Base-by-base conservation (phyloP, 2,888 invertebrate genomes). In the Peribatodes rhomboidaria region DNA sequence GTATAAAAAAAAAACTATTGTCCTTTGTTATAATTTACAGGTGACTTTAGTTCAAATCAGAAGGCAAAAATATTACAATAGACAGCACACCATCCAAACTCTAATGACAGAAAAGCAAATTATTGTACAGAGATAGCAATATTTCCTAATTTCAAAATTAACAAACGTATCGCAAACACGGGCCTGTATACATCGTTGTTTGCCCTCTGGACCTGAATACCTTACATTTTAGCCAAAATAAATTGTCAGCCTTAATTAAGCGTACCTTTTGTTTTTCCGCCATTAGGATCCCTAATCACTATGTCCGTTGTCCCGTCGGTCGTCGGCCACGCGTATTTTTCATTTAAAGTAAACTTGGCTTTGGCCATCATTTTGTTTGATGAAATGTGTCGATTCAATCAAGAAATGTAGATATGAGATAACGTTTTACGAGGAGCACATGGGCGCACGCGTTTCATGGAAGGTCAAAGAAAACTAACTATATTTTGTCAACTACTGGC, bases 221-320 rank as follows among this genome's bases (percentile, higher is more conserved):
- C 68, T 71, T 68, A 66, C 63, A 69, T 73, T 71, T 67, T 53
- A 70, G 65, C 70, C 66, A 71, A 69, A 71, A 70, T 70, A 71
- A 73, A 71, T 73, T 71, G 69, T 73, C 73, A 69, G 67, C 62
- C 65, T 69, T 69, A 74, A 59, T 67, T 64, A 62, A 61, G 72
- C 78, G 79, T 83, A 95, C 95, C 93, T 81, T 93, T 86, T 56
- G 89, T 93, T 82, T 94, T 94, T 44, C 92, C 88, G 71, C 95
- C 95, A 57, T 89, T 84, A 61, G 94, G 94, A 79, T 96, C 95
- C 82, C 95, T 95, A 73, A 97, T 91, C 70, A 96, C 94, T 75
- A 97, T 96, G 81, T 96, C 95, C 72, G 91, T 94, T 53, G 96
- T 83, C 97, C 97, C 90, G 98, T 98, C 60, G 98, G 98, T 98